Evolutionary conservation across 1,140 invertebrate species (phyloP).

Genomic region (Teleogryllus occipitalis): DNA sequence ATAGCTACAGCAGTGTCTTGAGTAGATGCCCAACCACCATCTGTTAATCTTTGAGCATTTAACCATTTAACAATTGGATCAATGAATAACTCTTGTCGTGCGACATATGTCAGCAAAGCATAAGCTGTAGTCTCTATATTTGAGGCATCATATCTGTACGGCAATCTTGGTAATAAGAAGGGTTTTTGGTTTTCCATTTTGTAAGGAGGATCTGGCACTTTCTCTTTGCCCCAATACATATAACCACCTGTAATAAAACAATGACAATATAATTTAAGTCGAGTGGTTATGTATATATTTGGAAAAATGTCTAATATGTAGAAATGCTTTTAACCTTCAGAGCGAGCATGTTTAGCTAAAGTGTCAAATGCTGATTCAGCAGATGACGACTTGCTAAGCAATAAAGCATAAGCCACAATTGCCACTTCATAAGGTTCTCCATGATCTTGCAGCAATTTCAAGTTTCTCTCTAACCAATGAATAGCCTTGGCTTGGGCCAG

Average conservation of each 20-base stretch:
- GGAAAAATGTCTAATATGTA: background rate
- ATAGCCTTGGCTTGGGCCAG: constrained; percentile 61
- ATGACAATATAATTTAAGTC: too few relatives aligned
- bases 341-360: constrained; percentile 52
- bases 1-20: constrained; percentile 85
- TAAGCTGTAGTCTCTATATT: constrained; percentile 92
- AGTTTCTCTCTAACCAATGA: constrained; percentile 74
- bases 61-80: constrained; percentile 89
- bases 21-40: constrained; percentile 91
- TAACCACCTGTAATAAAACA: constrained; percentile 47
- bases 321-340: constrained; percentile 44
- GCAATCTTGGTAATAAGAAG: constrained; percentile 76
- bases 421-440: constrained; percentile 77
- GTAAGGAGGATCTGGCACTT: constrained; percentile 64
- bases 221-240: constrained; percentile 75
- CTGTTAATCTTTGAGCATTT: constrained; percentile 80
- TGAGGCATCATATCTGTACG: constrained; percentile 78
- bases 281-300: too few relatives aligned
- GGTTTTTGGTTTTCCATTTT: constrained; percentile 87
- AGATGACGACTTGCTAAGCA: constrained; percentile 64
- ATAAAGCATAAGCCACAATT: constrained; percentile 78
- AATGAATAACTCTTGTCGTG: constrained; percentile 66
- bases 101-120: constrained; percentile 80
- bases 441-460: constrained; percentile 58
- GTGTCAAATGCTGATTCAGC: constrained; percentile 75